Conservation (phyloP, 92 coral and sea anemone species). For the Epizoanthus stellaris region DNA sequence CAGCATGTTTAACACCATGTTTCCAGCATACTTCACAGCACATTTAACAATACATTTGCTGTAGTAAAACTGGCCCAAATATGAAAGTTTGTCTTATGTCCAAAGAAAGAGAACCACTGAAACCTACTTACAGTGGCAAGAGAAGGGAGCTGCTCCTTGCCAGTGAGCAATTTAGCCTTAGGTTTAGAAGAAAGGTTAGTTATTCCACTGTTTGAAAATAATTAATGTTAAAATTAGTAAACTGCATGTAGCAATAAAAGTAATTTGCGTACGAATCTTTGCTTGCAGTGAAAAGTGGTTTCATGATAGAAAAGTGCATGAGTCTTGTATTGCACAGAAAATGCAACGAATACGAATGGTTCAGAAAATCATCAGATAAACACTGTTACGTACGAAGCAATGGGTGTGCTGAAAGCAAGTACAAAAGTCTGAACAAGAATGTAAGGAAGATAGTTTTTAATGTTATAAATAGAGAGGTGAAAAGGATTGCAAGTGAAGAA, state of each 20-base stretch:
- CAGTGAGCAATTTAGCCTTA: slow-evolving; percentile 37
- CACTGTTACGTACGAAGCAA: background rate
- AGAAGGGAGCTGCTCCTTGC: slow-evolving; percentile 51
- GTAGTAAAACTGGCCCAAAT: slow-evolving; percentile 51
- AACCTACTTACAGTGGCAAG: slow-evolving; percentile 39
- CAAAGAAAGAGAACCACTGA: background rate
- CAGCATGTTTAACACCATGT: background rate
- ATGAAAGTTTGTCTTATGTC: slow-evolving; percentile 18
- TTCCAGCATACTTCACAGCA: background rate
- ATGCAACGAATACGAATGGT: background rate
- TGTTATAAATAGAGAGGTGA: background rate
- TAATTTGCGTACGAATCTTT: background rate
- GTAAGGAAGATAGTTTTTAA: background rate
- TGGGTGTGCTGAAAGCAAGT: no score
- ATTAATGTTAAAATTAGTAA: no score
- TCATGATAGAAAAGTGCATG: no score
- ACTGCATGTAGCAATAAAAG: background rate
- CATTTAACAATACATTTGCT: background rate
- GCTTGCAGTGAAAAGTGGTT: no score
- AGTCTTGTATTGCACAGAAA: background rate
- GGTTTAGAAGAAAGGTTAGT: slow-evolving; percentile 21
- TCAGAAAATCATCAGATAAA: background rate
- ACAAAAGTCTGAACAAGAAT: background rate
- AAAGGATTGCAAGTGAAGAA: background rate
- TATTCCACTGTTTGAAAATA: no score